Evolutionary conservation across 2,888 invertebrate species (phyloP).

Genomic region (Galerucella nymphaeae): DNA sequence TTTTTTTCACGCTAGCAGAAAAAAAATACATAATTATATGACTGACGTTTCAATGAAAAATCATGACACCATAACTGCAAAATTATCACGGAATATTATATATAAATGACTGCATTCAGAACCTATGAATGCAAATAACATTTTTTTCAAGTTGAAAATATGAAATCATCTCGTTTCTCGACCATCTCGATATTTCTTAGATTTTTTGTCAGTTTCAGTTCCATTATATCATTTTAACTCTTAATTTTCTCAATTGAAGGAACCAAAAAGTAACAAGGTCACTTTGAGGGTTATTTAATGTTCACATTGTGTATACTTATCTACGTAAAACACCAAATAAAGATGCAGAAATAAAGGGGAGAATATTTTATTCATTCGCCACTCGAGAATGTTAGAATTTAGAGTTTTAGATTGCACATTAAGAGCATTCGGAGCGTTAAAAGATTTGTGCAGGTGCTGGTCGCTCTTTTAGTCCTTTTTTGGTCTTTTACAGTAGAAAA

Average conservation of each 20-base stretch:
- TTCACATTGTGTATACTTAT: not conserved
- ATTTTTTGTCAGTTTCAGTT: too few relatives aligned
- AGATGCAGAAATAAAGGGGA: not conserved
- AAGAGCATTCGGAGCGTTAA: slow-evolving; percentile 50
- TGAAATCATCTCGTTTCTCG: too few relatives aligned
- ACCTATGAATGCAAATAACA: too few relatives aligned
- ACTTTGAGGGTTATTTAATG: not conserved
- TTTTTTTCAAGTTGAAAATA: too few relatives aligned
- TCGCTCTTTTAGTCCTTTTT: slow-evolving; percentile 46
- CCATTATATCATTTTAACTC: too few relatives aligned
- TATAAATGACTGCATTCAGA: too few relatives aligned
- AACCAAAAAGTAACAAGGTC: not conserved
- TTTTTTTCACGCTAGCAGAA: too few relatives aligned
- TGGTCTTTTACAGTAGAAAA: slow-evolving; percentile 43
- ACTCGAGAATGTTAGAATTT: slow-evolving; percentile 46
- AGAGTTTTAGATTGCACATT: slow-evolving; percentile 51
- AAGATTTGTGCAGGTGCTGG: slow-evolving; percentile 54
- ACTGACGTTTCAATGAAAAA: too few relatives aligned
- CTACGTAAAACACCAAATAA: not conserved
- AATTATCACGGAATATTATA: too few relatives aligned
- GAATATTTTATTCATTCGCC: slow-evolving; percentile 26
- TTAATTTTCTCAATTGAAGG: not conserved
- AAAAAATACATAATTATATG: too few relatives aligned
- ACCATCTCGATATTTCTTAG: too few relatives aligned
- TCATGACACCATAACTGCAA: too few relatives aligned